Evolutionary conservation across 2,113 vertebrate genomes (phyloP), one percentile per base, ranked within the genome.

Genomic region (Sula dactylatra): DNA sequence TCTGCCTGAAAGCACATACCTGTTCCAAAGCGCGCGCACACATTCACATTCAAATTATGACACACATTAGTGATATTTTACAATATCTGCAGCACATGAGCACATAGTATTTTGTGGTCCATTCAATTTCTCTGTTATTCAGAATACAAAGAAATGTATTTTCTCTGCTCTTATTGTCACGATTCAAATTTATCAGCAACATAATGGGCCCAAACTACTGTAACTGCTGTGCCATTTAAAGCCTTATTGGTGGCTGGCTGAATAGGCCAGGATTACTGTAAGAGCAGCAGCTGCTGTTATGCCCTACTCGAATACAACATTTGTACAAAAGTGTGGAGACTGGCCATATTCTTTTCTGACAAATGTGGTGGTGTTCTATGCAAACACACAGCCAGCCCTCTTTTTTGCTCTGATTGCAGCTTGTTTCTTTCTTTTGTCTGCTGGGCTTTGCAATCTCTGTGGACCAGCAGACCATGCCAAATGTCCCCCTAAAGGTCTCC

Each of bases 161-260:
- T 81, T 87, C 72, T 88, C 50, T 7, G 7, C 81, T 58, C 79
- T 97, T 94, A 98, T 91, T 97, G 96, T 93, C 91, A 88, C 82
- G 88, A 88, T 96, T 95, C 88, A 95, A 96, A 98, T 95, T 96
- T 50, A 85, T 84, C 94, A 86, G 59, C 59, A 94, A 42, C 45
- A 95, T 97, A 98, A 97, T 97, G 59, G 84, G 74, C 47, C 42
- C 88, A 95, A 96, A 97, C 91, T 94, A 94, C 97, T 94, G 88
- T 96, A 98, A 96, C 96, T 96, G 65, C 86, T 13, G n/a, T 89
- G 93, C 91, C 94, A 87, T 94, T 97, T 93, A 89, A 61, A 94
- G 79, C 31, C 73, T 81, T 86, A 73, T 61, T 82, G 83, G 87
- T 90, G 91, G 77, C 91, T 94, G 85, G 24, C 29, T 97, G 96